Evolutionary conservation across 2,888 invertebrate genomes (phyloP).

Genomic region (Euclidia mi): DNA sequence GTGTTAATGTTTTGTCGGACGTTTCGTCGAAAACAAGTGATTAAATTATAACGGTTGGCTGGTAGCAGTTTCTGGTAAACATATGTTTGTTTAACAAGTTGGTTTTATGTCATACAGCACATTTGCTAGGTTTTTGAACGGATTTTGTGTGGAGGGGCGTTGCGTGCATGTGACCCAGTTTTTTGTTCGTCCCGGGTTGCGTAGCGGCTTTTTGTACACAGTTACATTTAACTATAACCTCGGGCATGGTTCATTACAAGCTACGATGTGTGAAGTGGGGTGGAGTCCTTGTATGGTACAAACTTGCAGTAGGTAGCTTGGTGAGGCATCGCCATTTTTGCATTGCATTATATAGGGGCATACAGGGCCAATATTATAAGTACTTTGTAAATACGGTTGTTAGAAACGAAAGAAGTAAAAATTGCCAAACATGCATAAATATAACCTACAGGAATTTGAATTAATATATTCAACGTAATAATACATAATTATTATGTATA

Average conservation of each 20-base stretch:
- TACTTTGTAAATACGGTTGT: no score
- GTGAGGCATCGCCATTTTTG: no score
- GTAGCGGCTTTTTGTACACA: not conserved
- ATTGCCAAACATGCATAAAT: no score
- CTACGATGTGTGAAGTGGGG: not conserved
- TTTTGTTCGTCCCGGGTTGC: slow-evolving; percentile 4
- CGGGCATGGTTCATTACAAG: not conserved
- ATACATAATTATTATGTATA: no score
- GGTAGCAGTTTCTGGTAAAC: slow-evolving; percentile 4
- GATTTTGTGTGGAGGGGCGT: slow-evolving; percentile 7
- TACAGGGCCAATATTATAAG: no score
- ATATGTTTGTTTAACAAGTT: slow-evolving; percentile 9
- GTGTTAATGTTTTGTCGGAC: slow-evolving; percentile 9
- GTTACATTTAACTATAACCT: not conserved
- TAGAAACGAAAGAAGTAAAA: no score
- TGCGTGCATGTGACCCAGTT: slow-evolving; percentile 12
- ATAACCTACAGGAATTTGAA: no score
- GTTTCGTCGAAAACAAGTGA: slow-evolving; percentile 11
- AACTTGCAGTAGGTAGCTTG: no score
- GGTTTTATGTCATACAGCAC: slow-evolving; percentile 3
- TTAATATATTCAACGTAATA: no score
- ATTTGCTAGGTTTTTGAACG: slow-evolving; percentile 9
- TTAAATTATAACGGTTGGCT: slow-evolving; percentile 12
- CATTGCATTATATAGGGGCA: no score
- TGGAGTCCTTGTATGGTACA: no score